Conservation (phyloP, 35 echinoderm and acorn worm genomes). For the Ptychodera flava region DNA sequence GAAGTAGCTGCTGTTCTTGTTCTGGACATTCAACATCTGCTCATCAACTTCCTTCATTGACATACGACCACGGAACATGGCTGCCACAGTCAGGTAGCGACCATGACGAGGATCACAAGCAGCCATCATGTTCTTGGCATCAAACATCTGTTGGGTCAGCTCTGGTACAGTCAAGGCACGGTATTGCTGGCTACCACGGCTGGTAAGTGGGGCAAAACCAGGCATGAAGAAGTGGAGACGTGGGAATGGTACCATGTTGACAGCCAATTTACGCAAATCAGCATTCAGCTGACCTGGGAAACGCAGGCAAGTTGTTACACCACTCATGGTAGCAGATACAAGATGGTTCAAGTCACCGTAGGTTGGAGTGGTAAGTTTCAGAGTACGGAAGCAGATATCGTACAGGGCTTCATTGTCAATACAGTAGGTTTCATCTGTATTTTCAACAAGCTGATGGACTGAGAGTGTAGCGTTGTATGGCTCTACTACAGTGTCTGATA, state of each 20-base stretch:
- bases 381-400: too few species aligned
- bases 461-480: conserved; percentile 59
- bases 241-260: conserved; percentile 66
- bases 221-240: conserved; percentile 71
- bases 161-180: too few species aligned
- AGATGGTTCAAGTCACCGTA: conserved; percentile 58
- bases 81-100: conserved; percentile 84
- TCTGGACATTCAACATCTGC: too few species aligned
- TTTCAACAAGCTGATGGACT: conserved; percentile 47
- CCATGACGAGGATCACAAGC: too few species aligned
- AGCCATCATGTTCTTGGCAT: too few species aligned
- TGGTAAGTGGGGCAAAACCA: conserved; percentile 54
- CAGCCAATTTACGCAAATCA: conserved; percentile 49
- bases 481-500: conserved; percentile 36
- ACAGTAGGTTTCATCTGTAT: too few species aligned
- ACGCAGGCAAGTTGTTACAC: conserved; percentile 33
- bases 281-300: conserved; percentile 57
- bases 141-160: too few species aligned
- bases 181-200: too few species aligned
- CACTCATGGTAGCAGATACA: conserved; percentile 60
- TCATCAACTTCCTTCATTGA: conserved; percentile 90
- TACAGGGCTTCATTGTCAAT: too few species aligned
- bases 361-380: too few species aligned
- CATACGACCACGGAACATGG: conserved; percentile 89
- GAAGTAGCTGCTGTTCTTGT: too few species aligned